Evolutionary conservation across 2,113 vertebrate genomes (phyloP), one percentile per base, ranked within the genome.

Genomic region (Nesogale talazaci): DNA sequence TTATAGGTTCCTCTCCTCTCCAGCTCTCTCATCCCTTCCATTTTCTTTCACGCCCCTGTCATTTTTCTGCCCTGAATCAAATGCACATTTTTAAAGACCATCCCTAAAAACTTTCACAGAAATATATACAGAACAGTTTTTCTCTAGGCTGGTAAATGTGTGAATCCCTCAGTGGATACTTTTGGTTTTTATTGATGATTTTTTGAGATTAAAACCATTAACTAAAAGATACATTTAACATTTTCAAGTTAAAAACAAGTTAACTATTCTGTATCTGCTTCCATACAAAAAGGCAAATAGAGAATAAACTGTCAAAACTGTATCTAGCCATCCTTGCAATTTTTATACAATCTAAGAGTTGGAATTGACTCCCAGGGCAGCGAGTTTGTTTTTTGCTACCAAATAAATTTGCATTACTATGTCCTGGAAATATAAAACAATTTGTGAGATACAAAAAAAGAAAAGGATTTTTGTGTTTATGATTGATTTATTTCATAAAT

Each of bases 181-280:
- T 42, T 29, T 75, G 9, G 75, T 52, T 52, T 52, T 10, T 52
- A 52, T 52, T 52, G 46, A 52, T 52, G 46, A 52, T 52, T 52
- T 52, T 2, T 52, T 7, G 46, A 81, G 2, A 59, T 76, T 86
- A 52, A 95, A 70, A 10, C 17, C 38, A 80, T 75, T 86, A 86
- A 84, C 76, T 81, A 83, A 72, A 78, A 92, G 86, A 14, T 34
- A n/a, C 52, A 83, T 38, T 88, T 82, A 56, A 1, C 46, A 56
- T 91, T 17, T 91, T 65, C 81, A 36, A 91, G 91, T 94, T 52
- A 91, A 94, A 81, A 63, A 81, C 74, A 6, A 52, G 70, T 25
- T 75, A 83, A 94, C 72, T 82, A 29, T 86, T 72, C 29, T 4
- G 67, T 83, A 19, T 7, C 78, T 29, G 4, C 87, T 16, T 87